A percentile compares a stretch with the other conserved stretches of the same genome.
Evolutionary conservation across 2,888 invertebrate genomes (phyloP).

Genomic region (Serrognathus titanus): DNA sequence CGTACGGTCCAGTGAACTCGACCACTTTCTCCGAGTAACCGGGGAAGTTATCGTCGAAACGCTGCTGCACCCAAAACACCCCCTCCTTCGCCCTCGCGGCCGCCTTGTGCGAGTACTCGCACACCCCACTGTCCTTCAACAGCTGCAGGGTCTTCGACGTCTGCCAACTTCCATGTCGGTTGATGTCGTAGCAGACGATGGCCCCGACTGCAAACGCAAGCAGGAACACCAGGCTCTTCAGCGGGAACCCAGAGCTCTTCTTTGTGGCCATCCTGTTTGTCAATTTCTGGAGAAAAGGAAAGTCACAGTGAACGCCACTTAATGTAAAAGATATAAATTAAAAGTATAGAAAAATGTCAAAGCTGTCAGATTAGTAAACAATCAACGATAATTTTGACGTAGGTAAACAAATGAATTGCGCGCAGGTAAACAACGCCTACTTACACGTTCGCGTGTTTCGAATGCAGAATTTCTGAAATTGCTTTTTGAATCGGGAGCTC

Average conservation of each 20-base stretch:
- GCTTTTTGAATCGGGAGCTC: neutral
- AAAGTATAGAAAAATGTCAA: too few species aligned
- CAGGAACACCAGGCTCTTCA: constrained; percentile 63
- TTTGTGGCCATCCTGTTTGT: constrained; percentile 49
- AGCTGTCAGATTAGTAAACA: too few species aligned
- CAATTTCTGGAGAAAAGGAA: constrained; percentile 43
- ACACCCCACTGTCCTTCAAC: constrained; percentile 62
- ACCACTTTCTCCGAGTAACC: constrained; percentile 59
- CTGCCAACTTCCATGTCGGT: constrained; percentile 64
- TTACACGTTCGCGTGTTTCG: neutral
- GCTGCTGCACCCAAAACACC: constrained; percentile 61
- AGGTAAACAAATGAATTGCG: too few species aligned
- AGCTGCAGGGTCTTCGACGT: constrained; percentile 64
- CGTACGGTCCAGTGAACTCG: constrained; percentile 60
- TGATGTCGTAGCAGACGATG: constrained; percentile 63
- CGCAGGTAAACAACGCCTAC: too few species aligned
- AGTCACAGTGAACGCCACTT: neutral
- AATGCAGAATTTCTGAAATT: neutral
- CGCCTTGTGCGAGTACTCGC: constrained; percentile 61
- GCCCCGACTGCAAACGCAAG: constrained; percentile 58
- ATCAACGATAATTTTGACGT: too few species aligned
- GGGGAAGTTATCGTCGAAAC: constrained; percentile 67
- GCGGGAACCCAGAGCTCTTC: constrained; percentile 53
- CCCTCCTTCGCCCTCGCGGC: constrained; percentile 61
- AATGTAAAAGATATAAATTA: neutral